Base-by-base conservation (phyloP, 2,113 vertebrate species). In the Cynopterus brachyotis region DNA sequence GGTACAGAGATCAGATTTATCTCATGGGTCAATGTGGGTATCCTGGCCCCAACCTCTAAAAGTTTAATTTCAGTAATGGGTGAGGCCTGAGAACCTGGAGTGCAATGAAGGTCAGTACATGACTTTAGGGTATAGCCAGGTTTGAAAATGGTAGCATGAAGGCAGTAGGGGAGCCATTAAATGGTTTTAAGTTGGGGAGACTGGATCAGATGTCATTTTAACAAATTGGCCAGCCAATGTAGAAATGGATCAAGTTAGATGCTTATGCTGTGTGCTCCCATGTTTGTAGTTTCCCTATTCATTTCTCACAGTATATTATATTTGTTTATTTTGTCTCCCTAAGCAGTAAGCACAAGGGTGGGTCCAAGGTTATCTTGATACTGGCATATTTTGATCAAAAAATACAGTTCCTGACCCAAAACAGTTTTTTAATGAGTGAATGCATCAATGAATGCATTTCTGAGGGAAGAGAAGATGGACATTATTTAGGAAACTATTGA, bases 241-340 rank as follows among this genome's bases (percentile, higher is more conserved):
- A 47, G 47, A 89, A 91, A 66, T 79, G 26, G 32, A 42, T 91
- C 70, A 45, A 55, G n/a, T 91, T 75, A 94, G 64, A 70, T 93
- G 37, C 69, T 87, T 47, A 35, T 80, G 64, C n/a, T 84, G 4
- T 73, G n/a, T 45, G 42, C 45, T 55, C 24, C n/a, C 55, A 2
- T 42, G 30, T 24, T 57, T 97, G 24, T 59, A 62, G 35, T 85
- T 96, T 95, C 35, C 79, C 40, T 64, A 30, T 62, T 94, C 45
- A 92, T 1, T 67, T 75, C 59, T 91, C 24, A 40, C 19, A 55
- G n/a, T 89, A n/a, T 82, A 22, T 37, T 89, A 8, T 87, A 15
- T 70, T 66, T 96, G 32, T 55, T 81, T 91, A 59, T 64, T 93
- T 93, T 86, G 15, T 95, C 78, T 97, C 89, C 95, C 91, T 87